Base-by-base conservation (phyloP, 2,113 vertebrate genomes). In the Hydropotes inermis region DNA sequence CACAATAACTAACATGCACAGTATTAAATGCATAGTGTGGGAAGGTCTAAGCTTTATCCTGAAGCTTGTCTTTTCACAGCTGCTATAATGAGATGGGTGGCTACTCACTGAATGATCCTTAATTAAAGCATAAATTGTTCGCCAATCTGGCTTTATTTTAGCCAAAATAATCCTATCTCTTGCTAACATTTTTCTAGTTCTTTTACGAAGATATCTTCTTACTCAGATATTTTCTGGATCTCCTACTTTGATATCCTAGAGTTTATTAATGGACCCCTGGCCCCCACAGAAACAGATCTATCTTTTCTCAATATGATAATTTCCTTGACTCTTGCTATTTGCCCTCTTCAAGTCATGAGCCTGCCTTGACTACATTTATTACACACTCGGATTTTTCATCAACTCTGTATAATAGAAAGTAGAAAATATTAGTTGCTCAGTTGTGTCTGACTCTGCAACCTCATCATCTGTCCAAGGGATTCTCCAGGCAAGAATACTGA, bases 51-150 rank as follows among this genome's bases (percentile, higher is more conserved):
- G 70, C 33, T 89, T 96, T 76, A 78, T 58, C 61, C 45, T 84
- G 5, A 61, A 81, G 12, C 23, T 84, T 13, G 27, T 70, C 17
- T 55, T 94, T 95, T 97, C 54, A 70, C 7, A 55, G 52, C 47
- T 79, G 16, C 8, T 19, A 4, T 93, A 95, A 95, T 93, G 33
- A 94, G 64, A 95, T 92, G 8, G 57, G 27, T 96, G 61, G 23
- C 30, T 85, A 57, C 3, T 10, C 54, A 70, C 50, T 67, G 74
- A 87, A 87, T 67, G 36, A 83, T 36, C 14, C 28, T 92, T 92
- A 92, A 92, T 96, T 87, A 95, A 88, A 95, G 92, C 15, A 89
- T 39, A 87, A 23, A 61, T 76, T 90, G 25, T 28, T 97, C 52
- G 6, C 21, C 27, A 64, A n/a, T 81, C 47, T 83, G 13, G 3